Evolutionary conservation across 1,140 invertebrate species (phyloP).

Genomic region (Hestina assimilis): DNA sequence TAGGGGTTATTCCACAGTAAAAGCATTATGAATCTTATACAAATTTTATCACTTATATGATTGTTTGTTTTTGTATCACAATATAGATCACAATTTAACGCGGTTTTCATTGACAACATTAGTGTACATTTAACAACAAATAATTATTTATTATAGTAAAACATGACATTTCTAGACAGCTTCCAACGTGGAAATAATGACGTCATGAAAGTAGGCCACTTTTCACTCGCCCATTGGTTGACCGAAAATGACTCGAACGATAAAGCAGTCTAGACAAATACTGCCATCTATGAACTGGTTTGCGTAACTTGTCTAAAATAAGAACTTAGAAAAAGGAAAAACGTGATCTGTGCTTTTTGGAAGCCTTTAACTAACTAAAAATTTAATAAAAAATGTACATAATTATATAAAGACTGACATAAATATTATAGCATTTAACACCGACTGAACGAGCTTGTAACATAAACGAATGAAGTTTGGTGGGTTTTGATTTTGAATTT

Average conservation of each 20-base stretch:
- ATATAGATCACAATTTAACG: constrained; percentile 9
- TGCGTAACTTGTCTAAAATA: not conserved
- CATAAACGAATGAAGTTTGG: no score
- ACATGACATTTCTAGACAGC: constrained; percentile 67
- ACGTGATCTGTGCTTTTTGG: no score
- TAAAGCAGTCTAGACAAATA: constrained; percentile 38
- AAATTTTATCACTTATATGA: constrained; percentile 20
- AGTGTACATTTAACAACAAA: constrained; percentile 59
- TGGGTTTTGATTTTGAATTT: no score
- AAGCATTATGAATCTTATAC: constrained; percentile 28
- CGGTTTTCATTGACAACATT: constrained; percentile 36
- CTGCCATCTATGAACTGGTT: constrained; percentile 46
- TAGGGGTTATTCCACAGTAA: constrained; percentile 28
- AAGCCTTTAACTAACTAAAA: no score
- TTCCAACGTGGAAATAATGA: constrained; percentile 79
- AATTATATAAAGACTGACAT: no score
- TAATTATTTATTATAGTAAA: constrained; percentile 35
- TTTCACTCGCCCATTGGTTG: constrained; percentile 64
- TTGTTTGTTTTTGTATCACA: constrained; percentile 25
- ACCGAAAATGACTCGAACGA: constrained; percentile 25
- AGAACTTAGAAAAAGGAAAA: no score
- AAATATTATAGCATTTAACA: no score
- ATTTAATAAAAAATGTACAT: no score
- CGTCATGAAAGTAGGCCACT: constrained; percentile 73
- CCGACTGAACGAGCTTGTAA: no score